These are phyloP conservation scores for Pelodytes ibericus DNA, from an alignment of 2,797 vertebrate genomes.

Conservation along the genomic window DNA sequence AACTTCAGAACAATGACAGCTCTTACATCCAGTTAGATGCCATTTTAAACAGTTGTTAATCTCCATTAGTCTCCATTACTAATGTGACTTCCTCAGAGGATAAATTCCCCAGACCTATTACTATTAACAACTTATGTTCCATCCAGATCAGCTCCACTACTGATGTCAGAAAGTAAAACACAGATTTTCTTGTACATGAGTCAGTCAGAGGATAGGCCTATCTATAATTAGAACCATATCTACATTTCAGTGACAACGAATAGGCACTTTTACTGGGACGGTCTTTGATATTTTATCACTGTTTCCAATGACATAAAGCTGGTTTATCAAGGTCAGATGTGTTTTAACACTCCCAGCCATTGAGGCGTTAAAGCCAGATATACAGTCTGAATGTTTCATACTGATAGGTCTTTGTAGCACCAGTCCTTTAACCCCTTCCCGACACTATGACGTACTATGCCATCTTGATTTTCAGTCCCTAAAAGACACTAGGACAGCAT, in stretches of 20 bases:
- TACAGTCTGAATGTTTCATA: too few relatives aligned
- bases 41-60: slow-evolving; percentile 55
- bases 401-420: too few relatives aligned
- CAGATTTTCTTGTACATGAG: slow-evolving; percentile 11
- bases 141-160: background rate
- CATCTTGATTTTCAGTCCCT: too few relatives aligned
- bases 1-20: slow-evolving; percentile 29
- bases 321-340: too few relatives aligned
- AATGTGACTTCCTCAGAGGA: slow-evolving; percentile 35
- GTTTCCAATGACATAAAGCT: too few relatives aligned
- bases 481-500: too few relatives aligned
- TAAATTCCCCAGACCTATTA: slow-evolving; percentile 31
- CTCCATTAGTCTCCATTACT: slow-evolving; percentile 58
- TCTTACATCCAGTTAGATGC: slow-evolving; percentile 48
- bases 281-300: too few relatives aligned
- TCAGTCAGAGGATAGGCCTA: slow-evolving; percentile 2
- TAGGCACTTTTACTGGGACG: background rate
- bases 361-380: too few relatives aligned
- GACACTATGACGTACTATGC: too few relatives aligned
- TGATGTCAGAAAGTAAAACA: slow-evolving; percentile 6
- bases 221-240: slow-evolving; percentile 27
- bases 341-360: too few relatives aligned
- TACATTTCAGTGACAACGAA: background rate
- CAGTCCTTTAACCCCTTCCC: too few relatives aligned
- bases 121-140: slow-evolving; percentile 29